Evolutionary conservation across 2,797 vertebrate genomes (phyloP).

Genomic region (Mastacembelus armatus): DNA sequence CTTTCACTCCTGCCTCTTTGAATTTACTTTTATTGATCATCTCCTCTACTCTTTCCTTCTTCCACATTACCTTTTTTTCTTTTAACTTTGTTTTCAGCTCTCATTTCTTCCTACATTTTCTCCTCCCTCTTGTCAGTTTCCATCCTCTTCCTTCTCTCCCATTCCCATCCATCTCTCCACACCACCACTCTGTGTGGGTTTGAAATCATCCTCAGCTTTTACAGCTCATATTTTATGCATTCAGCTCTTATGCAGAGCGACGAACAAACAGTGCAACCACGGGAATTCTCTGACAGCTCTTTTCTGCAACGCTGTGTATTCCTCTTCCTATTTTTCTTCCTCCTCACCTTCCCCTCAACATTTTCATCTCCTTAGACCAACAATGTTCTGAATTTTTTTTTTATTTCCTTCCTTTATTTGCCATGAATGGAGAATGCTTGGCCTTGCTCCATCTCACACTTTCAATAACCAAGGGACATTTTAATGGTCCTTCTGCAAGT

Average conservation of each 20-base stretch:
- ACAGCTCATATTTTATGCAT: conserved; percentile 69
- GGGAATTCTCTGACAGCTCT: conserved; percentile 33
- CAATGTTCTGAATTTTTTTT: not conserved
- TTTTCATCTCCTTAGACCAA: conserved; percentile 26
- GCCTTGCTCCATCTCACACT: conserved; percentile 54
- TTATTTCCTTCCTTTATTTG: conserved; percentile 1
- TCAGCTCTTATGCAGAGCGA: conserved; percentile 42
- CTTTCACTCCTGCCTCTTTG: not conserved
- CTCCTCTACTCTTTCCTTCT: not conserved
- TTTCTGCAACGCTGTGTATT: conserved; percentile 6
- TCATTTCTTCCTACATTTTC: not conserved
- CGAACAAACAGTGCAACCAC: conserved; percentile 42
- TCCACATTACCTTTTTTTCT: not conserved
- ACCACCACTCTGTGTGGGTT: conserved; percentile 2
- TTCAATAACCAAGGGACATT: conserved; percentile 51
- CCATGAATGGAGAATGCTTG: conserved; percentile 45
- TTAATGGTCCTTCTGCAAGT: conserved; percentile 38
- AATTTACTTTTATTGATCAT: not conserved
- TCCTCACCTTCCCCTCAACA: not conserved
- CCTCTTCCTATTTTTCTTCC: not conserved
- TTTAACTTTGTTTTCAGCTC: not conserved
- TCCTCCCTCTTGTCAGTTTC: conserved; percentile 22
- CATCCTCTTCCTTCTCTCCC: conserved; percentile 2
- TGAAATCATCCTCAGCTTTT: conserved; percentile 52
- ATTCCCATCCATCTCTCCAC: conserved; percentile 11